phyloP scores from a whole-genome alignment of 2,888 invertebrate genomes.

The Drosophila prostipennis region DNA sequence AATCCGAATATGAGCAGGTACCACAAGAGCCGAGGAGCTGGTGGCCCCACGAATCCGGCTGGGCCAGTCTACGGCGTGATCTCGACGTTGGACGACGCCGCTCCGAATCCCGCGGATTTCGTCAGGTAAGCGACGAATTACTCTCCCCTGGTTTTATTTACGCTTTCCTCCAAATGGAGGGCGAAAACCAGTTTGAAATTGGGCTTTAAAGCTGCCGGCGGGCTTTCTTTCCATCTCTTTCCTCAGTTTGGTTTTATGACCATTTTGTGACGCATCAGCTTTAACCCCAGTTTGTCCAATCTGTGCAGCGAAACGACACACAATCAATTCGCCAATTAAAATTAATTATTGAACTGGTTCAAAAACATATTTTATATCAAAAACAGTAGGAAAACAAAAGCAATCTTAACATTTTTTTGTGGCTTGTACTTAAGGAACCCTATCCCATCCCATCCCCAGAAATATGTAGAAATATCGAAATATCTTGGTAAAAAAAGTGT shows the following conservation, averaged over 20 bases:
- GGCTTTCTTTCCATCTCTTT: constrained; percentile 2
- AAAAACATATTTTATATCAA: too few species aligned
- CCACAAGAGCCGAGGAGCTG: constrained; percentile 33
- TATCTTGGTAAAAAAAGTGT: too few species aligned
- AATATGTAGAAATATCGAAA: too few species aligned
- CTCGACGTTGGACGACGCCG: constrained; percentile 61
- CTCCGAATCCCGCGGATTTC: constrained; percentile 36
- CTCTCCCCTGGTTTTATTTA: background rate
- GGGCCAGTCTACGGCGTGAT: constrained; percentile 68
- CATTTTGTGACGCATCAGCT: background rate
- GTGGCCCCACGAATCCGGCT: constrained; percentile 29
- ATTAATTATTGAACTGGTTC: too few species aligned
- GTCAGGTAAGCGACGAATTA: constrained; percentile 53
- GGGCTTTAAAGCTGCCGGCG: constrained; percentile 6
- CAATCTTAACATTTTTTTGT: too few species aligned
- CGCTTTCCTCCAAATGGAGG: background rate
- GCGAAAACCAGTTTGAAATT: constrained; percentile 29
- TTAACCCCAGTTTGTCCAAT: background rate
- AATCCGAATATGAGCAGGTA: constrained; percentile 24
- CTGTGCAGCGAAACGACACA: background rate
- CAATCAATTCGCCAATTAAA: too few species aligned
- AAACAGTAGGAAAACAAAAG: too few species aligned
- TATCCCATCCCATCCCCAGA: too few species aligned
- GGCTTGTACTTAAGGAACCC: too few species aligned
- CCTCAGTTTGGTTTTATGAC: background rate